These are phyloP conservation scores for Anguilla obscura DNA, from an alignment of 2,797 vertebrate species.

Conservation along the genomic window DNA sequence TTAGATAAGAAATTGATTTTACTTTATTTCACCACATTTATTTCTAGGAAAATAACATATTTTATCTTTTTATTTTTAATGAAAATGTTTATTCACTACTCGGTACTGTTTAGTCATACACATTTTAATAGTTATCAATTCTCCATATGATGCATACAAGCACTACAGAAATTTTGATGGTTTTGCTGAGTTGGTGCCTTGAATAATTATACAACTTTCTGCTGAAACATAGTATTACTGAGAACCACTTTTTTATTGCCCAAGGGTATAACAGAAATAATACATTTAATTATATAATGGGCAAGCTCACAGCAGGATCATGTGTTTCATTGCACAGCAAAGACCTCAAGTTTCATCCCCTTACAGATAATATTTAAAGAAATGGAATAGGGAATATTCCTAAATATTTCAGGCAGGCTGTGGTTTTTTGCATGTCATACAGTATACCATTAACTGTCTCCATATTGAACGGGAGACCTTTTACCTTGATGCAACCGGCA, in stretches of 20 bases:
- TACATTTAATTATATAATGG: constrained; percentile 35
- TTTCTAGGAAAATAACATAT: no score
- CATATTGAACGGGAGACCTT: constrained; percentile 26
- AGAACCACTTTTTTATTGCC: neutral
- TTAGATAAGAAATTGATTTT: neutral
- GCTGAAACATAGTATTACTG: neutral
- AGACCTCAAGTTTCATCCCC: constrained; percentile 31
- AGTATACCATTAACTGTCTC: constrained; percentile 34
- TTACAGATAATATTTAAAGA: constrained; percentile 39
- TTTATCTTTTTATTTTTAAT: no score
- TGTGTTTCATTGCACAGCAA: constrained; percentile 18
- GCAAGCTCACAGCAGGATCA: constrained; percentile 21
- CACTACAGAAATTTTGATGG: neutral
- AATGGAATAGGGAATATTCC: constrained; percentile 36
- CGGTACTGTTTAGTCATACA: neutral
- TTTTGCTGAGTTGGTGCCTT: neutral
- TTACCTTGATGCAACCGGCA: constrained; percentile 27
- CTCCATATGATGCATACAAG: neutral
- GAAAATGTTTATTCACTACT: neutral
- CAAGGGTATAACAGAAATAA: constrained; percentile 29
- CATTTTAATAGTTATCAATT: neutral
- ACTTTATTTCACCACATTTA: neutral
- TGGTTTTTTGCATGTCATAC: constrained; percentile 38
- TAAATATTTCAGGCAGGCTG: constrained; percentile 31
- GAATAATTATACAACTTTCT: neutral